A percentile compares a stretch with the other conserved stretches of the same genome.
Conservation (phyloP, 1,140 invertebrate species). For the Asobara japonica region DNA sequence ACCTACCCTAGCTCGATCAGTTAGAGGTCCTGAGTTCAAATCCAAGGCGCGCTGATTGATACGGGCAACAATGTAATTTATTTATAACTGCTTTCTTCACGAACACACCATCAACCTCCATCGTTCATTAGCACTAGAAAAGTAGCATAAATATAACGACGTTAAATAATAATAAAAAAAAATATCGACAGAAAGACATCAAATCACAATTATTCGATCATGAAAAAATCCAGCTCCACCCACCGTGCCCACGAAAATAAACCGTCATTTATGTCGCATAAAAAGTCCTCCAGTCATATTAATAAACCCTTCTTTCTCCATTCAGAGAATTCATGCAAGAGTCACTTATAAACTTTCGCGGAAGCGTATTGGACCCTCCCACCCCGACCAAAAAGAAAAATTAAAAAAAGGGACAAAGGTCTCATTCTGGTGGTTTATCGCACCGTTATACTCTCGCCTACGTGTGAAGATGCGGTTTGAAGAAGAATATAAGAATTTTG, state of each 20-base stretch:
- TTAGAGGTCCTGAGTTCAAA: no score
- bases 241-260: background rate
- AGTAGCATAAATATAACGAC: no score
- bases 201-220: no score
- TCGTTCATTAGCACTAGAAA: no score
- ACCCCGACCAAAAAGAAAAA: background rate
- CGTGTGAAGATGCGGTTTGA: conserved; percentile 10
- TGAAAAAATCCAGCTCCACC: no score
- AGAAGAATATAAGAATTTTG: background rate
- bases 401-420: conserved; percentile 1
- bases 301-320: background rate
- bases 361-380: background rate
- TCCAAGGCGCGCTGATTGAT: no score
- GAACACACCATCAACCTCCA: no score
- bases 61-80: no score
- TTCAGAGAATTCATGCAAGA: background rate
- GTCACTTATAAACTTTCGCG: background rate
- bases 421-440: conserved; percentile 9
- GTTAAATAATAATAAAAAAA: no score
- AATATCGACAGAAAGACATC: no score
- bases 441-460: conserved; percentile 10
- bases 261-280: background rate
- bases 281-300: background rate
- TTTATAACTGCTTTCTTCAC: no score
- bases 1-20: no score